Conservation (phyloP, 2,888 invertebrate genomes). For the Diabrotica balteata region DNA sequence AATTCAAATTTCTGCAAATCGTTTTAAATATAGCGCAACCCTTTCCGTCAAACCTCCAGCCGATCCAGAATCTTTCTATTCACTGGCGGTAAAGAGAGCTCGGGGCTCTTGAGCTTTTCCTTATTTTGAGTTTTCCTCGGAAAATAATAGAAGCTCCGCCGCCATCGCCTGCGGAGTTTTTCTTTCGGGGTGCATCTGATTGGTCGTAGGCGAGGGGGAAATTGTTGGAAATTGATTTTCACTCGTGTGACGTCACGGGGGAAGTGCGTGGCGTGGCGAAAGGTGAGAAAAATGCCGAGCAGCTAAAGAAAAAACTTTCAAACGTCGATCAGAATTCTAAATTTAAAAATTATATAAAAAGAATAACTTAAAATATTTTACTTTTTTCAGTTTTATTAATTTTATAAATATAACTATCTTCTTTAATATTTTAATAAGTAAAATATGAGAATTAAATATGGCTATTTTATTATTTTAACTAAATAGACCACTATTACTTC, state of each 20-base stretch:
- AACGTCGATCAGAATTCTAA: too few relatives aligned
- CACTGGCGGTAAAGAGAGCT: conserved; percentile 8
- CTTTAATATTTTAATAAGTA: too few relatives aligned
- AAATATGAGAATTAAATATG: too few relatives aligned
- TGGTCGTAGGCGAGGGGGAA: conserved; percentile 46
- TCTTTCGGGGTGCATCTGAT: conserved; percentile 44
- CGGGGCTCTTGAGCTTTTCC: conserved; percentile 32
- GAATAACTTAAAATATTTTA: too few relatives aligned
- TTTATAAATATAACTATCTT: too few relatives aligned
- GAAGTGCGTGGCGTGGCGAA: conserved; percentile 14
- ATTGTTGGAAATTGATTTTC: conserved; percentile 54
- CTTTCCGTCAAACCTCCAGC: background rate
- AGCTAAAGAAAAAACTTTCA: too few relatives aligned
- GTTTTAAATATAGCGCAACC: too few relatives aligned
- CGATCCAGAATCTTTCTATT: background rate
- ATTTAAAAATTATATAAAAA: too few relatives aligned
- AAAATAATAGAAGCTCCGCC: conserved; percentile 44
- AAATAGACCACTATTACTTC: too few relatives aligned
- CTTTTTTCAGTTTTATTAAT: too few relatives aligned
- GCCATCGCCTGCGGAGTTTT: conserved; percentile 47
- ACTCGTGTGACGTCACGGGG: conserved; percentile 46
- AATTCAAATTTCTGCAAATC: too few relatives aligned
- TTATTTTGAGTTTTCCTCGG: conserved; percentile 37
- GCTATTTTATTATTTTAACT: too few relatives aligned
- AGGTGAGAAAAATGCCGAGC: conserved; percentile 24